These are phyloP conservation scores for Drosophila rufa DNA, from an alignment of 1,140 invertebrate genomes.

Conservation along the genomic window DNA sequence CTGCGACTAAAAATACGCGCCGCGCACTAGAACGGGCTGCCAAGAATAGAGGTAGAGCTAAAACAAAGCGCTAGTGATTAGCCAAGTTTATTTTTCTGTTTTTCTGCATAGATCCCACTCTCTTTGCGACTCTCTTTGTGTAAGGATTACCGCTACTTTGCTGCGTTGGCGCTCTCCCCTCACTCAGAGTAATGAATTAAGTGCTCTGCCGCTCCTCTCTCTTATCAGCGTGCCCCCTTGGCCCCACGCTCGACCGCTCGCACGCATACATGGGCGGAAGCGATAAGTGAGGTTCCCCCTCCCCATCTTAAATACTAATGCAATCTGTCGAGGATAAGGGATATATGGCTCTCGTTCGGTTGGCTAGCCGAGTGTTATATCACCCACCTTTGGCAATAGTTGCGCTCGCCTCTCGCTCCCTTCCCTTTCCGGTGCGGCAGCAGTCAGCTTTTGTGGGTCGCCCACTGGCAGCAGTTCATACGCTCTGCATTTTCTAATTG, in stretches of 20 bases:
- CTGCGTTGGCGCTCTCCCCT: slow-evolving; percentile 15
- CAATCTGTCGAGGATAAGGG: slow-evolving; percentile 28
- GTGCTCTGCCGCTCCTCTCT: slow-evolving; percentile 6
- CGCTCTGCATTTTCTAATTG: slow-evolving; percentile 61
- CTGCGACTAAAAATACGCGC: slow-evolving; percentile 60
- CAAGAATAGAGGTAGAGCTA: slow-evolving; percentile 42
- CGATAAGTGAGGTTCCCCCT: slow-evolving; percentile 34
- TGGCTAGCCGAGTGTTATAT: slow-evolving; percentile 18
- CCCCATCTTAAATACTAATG: slow-evolving; percentile 20
- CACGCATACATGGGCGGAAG: slow-evolving; percentile 18
- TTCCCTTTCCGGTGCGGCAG: slow-evolving; percentile 39
- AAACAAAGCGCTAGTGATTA: slow-evolving; percentile 19
- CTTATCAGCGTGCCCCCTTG: slow-evolving; percentile 58
- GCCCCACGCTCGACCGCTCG: slow-evolving; percentile 11
- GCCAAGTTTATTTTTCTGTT: slow-evolving; percentile 8
- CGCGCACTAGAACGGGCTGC: slow-evolving; percentile 45
- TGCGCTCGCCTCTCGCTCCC: slow-evolving; percentile 49
- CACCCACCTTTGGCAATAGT: slow-evolving; percentile 78
- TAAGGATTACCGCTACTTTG: slow-evolving; percentile 23
- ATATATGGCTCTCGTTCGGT: not conserved
- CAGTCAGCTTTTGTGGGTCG: slow-evolving; percentile 33
- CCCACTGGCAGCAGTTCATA: slow-evolving; percentile 51
- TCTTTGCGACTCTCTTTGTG: not conserved
- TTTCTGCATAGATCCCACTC: not conserved
- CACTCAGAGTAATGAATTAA: not conserved